Evolutionary conservation across 2,113 vertebrate species (phyloP).

Genomic region (Ptilonorhynchus violaceus): DNA sequence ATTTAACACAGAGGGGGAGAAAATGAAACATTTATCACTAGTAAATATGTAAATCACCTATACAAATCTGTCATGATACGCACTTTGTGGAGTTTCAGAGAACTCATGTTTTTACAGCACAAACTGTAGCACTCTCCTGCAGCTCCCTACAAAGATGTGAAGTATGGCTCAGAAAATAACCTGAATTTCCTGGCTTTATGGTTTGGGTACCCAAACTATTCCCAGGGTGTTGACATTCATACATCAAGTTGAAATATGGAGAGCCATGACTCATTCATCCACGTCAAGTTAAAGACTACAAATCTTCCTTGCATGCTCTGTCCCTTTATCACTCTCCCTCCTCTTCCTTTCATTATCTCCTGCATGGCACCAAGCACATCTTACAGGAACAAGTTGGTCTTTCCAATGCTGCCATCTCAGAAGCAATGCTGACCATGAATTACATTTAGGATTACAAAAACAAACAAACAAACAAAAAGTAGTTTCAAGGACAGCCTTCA

Average conservation of each 20-base stretch:
- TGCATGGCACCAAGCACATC: not conserved
- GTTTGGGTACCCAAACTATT: not conserved
- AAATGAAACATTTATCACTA: not conserved
- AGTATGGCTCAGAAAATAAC: not conserved
- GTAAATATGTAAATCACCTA: not conserved
- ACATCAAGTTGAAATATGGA: slow-evolving; percentile 12
- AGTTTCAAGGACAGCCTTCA: not conserved
- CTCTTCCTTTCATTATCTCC: not conserved
- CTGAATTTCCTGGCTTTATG: not conserved
- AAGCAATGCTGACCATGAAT: not conserved
- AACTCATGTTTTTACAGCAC: not conserved
- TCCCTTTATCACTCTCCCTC: not conserved
- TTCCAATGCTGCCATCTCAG: not conserved
- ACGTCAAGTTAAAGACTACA: not conserved
- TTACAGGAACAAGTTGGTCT: not conserved
- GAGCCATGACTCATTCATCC: not conserved
- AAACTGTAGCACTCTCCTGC: not conserved
- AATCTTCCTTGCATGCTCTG: not conserved
- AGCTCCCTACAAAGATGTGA: not conserved
- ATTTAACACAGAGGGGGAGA: not conserved
- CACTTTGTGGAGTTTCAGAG: not conserved
- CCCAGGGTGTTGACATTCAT: not conserved
- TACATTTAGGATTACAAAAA: not conserved
- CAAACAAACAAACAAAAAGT: not conserved
- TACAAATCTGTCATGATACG: not conserved